phyloP scores from a whole-genome alignment of 2,113 vertebrate genomes.

The Colius striatus region DNA sequence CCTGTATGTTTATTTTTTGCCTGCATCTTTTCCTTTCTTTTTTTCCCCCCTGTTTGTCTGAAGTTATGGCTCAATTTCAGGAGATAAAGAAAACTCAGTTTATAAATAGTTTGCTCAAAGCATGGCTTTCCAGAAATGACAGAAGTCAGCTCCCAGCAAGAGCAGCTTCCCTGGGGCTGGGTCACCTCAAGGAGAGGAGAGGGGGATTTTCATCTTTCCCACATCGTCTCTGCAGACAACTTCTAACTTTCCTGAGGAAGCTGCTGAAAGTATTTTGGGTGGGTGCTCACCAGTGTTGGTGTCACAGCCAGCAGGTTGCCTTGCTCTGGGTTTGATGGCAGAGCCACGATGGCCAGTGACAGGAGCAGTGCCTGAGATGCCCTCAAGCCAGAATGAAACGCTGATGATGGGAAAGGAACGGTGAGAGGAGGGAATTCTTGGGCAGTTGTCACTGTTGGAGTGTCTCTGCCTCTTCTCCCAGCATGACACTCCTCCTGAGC shows the following conservation, averaged over 20 bases:
- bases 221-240: not conserved
- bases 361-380: not conserved
- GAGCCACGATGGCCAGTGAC: fast-evolving
- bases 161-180: not conserved
- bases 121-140: not conserved
- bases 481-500: not conserved
- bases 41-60: not conserved
- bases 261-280: fast-evolving
- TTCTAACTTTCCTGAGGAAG: not conserved
- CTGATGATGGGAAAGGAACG: not conserved
- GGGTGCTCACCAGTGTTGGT: not conserved
- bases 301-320: not conserved
- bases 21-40: not conserved
- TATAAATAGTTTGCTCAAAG: not conserved
- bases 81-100: not conserved
- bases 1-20: not conserved
- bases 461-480: not conserved
- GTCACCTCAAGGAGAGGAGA: not conserved
- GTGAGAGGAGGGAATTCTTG: not conserved
- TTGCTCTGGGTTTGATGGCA: fast-evolving
- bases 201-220: not conserved
- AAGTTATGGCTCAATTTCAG: not conserved
- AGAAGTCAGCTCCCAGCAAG: not conserved
- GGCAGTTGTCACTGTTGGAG: not conserved
- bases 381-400: fast-evolving